phyloP scores from a whole-genome alignment of 2,888 invertebrate species.

The Andrena praecox region DNA sequence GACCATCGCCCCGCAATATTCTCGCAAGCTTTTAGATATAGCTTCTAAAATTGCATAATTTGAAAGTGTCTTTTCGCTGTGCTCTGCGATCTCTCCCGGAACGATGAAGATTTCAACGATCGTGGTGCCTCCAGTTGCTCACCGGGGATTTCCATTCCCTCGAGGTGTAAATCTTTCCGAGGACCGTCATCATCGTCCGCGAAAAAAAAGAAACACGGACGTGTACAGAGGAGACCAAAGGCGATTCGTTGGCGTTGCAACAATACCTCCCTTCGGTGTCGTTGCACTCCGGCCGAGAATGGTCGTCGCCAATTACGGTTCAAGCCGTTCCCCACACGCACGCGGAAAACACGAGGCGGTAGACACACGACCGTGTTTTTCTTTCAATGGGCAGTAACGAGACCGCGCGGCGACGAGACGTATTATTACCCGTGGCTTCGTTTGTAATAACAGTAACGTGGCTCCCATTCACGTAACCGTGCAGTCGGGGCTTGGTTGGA shows the following conservation, averaged over 20 bases:
- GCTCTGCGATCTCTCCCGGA: neutral
- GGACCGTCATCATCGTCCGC: neutral
- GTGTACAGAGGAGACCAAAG: neutral
- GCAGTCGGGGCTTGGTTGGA: neutral
- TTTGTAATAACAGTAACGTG: conserved; percentile 30
- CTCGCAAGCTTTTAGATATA: neutral
- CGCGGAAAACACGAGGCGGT: conserved; percentile 19
- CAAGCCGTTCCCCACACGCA: conserved; percentile 11
- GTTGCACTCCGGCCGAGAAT: conserved; percentile 19
- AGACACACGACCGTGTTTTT: conserved; percentile 1
- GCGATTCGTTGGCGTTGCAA: conserved; percentile 21
- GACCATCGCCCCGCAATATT: neutral
- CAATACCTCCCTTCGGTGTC: conserved; percentile 32
- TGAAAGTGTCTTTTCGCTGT: neutral
- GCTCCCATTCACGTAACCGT: conserved; percentile 22
- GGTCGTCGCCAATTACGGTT: conserved; percentile 41
- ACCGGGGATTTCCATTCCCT: neutral
- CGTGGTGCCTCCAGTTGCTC: neutral
- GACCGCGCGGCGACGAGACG: conserved; percentile 39
- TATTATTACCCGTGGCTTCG: conserved; percentile 41
- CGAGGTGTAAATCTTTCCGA: conserved; percentile 4
- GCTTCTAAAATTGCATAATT: neutral
- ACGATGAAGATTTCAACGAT: neutral
- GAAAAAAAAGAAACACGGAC: neutral
- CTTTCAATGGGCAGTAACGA: conserved; percentile 31